phyloP scores from a whole-genome alignment of 2,888 invertebrate genomes.

The Ochlodes sylvanus region DNA sequence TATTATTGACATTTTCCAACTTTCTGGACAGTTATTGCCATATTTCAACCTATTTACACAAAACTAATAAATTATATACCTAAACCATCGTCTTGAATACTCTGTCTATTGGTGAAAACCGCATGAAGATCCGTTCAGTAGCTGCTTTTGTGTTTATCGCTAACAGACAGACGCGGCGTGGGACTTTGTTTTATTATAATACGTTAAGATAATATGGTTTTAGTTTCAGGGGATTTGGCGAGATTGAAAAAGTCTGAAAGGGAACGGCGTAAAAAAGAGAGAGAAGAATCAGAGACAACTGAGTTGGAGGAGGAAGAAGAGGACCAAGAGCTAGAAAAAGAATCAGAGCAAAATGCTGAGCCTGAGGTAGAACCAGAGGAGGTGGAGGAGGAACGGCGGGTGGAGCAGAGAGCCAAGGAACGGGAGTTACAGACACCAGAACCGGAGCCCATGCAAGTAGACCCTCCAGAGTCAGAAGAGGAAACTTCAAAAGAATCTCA shows the following conservation, averaged over 20 bases:
- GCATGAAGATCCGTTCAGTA: too few species aligned
- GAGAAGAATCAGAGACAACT: background rate
- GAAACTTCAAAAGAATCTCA: constrained; percentile 67
- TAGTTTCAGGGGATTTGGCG: constrained; percentile 30
- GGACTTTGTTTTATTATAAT: too few species aligned
- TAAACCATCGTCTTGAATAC: too few species aligned
- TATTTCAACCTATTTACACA: too few species aligned
- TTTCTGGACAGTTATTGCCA: too few species aligned
- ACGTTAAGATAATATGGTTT: too few species aligned
- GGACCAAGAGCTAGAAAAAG: constrained; percentile 36
- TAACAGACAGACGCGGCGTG: too few species aligned
- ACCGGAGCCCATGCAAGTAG: constrained; percentile 38
- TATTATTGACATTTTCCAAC: too few species aligned
- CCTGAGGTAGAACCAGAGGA: constrained; percentile 18
- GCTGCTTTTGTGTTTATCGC: too few species aligned
- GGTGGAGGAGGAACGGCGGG: constrained; percentile 8
- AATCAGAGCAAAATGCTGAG: constrained; percentile 37
- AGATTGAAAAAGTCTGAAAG: constrained; percentile 30
- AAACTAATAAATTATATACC: too few species aligned
- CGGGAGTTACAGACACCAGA: constrained; percentile 43
- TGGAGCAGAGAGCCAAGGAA: constrained; percentile 27
- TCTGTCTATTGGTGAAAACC: too few species aligned
- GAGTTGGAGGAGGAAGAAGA: constrained; percentile 17
- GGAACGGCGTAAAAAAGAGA: constrained; percentile 10
- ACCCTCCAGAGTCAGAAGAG: constrained; percentile 35